These are phyloP conservation scores for Heliconius charithonia DNA, from an alignment of 2,888 invertebrate species.

Conservation along the genomic window DNA sequence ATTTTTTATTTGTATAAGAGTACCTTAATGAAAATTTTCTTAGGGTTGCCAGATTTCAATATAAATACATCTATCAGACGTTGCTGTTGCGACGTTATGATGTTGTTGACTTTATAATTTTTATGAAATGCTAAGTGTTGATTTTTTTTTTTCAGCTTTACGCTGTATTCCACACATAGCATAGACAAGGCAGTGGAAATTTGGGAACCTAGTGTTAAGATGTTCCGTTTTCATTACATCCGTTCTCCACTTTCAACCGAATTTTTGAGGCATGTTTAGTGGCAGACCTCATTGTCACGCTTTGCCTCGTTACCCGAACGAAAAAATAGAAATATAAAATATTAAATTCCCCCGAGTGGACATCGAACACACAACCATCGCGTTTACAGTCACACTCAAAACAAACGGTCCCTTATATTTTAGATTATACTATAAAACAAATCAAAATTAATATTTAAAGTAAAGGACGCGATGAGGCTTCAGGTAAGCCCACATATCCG, in stretches of 20 bases:
- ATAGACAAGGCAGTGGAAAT: neutral
- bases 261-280: too few species aligned
- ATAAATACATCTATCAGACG: neutral
- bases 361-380: neutral
- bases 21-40: conserved; percentile 11
- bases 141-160: neutral
- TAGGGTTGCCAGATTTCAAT: neutral
- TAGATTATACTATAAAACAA: neutral
- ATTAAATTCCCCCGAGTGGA: neutral
- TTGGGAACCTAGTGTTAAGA: neutral
- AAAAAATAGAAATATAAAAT: neutral
- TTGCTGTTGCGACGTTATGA: neutral
- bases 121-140: too few species aligned
- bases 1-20: neutral
- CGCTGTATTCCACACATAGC: neutral
- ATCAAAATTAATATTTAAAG: conserved; percentile 25
- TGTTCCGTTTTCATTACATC: neutral
- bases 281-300: neutral
- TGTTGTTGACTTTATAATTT: neutral
- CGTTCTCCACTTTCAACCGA: neutral
- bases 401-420: neutral
- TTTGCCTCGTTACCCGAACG: too few species aligned
- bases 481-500: conserved; percentile 11
- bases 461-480: conserved; percentile 11
- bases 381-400: too few species aligned